A percentile compares a stretch with the other conserved stretches of the same genome.
Evolutionary conservation across 2,888 invertebrate species (phyloP).

Genomic region (Rhagophthalmus giganteus): DNA sequence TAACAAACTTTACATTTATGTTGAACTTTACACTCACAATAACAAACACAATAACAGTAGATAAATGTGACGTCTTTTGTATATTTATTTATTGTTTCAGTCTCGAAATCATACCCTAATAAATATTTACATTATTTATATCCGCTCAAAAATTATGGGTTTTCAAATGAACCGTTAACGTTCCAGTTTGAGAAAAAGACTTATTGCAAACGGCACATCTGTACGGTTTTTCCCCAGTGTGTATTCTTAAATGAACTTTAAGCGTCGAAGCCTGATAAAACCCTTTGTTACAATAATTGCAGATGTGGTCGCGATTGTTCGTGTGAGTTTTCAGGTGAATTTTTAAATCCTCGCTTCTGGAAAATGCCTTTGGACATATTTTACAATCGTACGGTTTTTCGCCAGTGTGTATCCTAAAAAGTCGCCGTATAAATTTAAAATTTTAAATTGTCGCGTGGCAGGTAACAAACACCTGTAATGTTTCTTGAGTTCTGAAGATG

Average conservation of each 20-base stretch:
- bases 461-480: constrained; percentile 44
- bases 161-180: constrained; percentile 32
- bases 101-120: neutral
- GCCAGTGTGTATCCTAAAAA: constrained; percentile 55
- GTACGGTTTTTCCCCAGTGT: constrained; percentile 48
- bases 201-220: constrained; percentile 29
- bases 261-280: constrained; percentile 59
- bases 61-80: no score
- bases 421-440: no score
- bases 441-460: no score
- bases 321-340: constrained; percentile 32
- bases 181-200: constrained; percentile 30
- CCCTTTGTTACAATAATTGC: constrained; percentile 53
- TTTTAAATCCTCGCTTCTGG: constrained; percentile 30
- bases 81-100: no score
- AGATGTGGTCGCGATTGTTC: constrained; percentile 33
- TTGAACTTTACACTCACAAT: neutral
- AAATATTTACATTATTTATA: neutral
- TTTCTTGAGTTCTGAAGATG: constrained; percentile 54
- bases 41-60: no score
- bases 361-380: constrained; percentile 30
- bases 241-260: constrained; percentile 56
- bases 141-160: constrained; percentile 8
- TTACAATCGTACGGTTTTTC: constrained; percentile 41
- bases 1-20: neutral